Conservation (phyloP, 1,140 invertebrate species). For the Drosophila nasuta region DNA sequence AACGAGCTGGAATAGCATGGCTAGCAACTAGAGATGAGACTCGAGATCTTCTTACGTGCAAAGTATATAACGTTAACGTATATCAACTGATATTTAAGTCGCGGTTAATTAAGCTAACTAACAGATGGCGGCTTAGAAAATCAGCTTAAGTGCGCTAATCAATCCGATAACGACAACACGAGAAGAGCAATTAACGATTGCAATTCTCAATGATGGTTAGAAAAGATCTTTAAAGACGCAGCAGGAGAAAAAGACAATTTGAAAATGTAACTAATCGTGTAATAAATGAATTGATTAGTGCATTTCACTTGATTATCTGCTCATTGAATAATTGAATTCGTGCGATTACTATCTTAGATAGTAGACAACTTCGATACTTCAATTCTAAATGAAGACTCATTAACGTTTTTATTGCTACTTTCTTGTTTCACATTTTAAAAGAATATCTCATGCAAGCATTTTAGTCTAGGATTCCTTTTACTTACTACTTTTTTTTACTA, state of each 20-base stretch:
- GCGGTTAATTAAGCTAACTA: constrained; percentile 19
- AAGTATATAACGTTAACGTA: neutral
- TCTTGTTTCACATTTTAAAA: no score
- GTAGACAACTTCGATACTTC: no score
- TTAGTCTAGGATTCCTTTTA: no score
- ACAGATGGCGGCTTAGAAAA: neutral
- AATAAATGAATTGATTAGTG: no score
- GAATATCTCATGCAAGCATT: no score
- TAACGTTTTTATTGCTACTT: no score
- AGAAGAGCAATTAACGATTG: neutral
- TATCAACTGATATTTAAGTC: constrained; percentile 25
- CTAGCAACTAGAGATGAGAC: constrained; percentile 25
- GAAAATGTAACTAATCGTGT: neutral
- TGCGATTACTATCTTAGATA: no score
- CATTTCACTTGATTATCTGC: no score
- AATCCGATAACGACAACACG: neutral
- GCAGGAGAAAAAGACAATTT: neutral
- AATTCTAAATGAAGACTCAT: no score
- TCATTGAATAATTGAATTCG: no score
- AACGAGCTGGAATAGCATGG: constrained; percentile 14
- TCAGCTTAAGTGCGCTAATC: constrained; percentile 16
- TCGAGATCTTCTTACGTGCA: constrained; percentile 15
- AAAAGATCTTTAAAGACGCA: neutral
- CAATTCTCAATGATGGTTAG: neutral
- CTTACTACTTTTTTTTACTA: no score